A percentile compares a stretch with the other conserved stretches of the same genome.
Evolutionary conservation across 2,797 vertebrate genomes (phyloP).

Genomic region (Balearica regulorum): DNA sequence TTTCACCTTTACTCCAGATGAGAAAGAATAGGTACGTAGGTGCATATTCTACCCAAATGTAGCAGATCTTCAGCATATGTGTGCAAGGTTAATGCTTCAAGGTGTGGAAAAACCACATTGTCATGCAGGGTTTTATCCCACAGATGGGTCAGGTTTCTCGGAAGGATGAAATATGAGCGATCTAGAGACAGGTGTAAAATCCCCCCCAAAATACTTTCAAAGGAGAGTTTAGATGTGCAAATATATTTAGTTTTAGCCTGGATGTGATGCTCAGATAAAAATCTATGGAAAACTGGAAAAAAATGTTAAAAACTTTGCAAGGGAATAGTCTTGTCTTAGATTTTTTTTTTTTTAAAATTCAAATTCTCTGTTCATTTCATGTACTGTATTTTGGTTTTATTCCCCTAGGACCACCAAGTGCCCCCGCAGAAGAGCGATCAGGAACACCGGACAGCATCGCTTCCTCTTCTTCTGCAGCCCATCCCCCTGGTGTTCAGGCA

Average conservation of each 20-base stretch:
- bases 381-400: not conserved
- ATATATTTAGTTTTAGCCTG: not conserved
- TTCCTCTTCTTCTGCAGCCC: slow-evolving; percentile 91
- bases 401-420: slow-evolving; percentile 81
- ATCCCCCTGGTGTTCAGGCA: slow-evolving; percentile 84
- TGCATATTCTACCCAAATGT: not conserved
- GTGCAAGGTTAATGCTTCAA: not conserved
- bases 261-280: not conserved
- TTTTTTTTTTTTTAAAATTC: not conserved
- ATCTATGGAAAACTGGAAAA: not conserved
- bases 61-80: not conserved
- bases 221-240: not conserved
- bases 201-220: not conserved
- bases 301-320: not conserved
- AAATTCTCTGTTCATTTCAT: not conserved
- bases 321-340: not conserved
- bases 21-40: not conserved
- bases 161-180: not conserved
- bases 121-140: not conserved
- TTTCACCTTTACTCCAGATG: not conserved
- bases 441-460: slow-evolving; percentile 96
- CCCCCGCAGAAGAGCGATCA: slow-evolving; percentile 90
- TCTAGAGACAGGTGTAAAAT: not conserved
- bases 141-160: not conserved
- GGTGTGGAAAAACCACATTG: not conserved